Base-by-base conservation (phyloP, 2,797 vertebrate species). In the Bradypodion pumilum region DNA sequence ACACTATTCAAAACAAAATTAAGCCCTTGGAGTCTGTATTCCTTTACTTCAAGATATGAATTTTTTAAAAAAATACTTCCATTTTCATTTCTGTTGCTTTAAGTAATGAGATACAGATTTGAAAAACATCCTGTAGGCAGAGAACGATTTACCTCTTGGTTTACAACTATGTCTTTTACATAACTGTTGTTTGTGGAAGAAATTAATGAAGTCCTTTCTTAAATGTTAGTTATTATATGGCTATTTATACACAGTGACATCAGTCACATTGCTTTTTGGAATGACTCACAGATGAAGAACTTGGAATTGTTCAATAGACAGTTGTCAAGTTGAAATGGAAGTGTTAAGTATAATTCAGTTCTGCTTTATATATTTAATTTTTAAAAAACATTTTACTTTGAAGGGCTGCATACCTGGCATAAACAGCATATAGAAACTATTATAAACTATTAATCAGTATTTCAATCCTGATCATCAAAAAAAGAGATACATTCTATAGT, bases 211-310 rank as follows among this genome's bases (percentile, higher is more conserved):
- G 86, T 90, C 82, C 87, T 83, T 86, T 93, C 94, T 94, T 95
- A 95, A 93, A 95, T 93, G 94, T 91, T 91, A 95, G 91, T 95
- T 95, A 95, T 95, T 91, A 94, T 87, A 92, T 90, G 94, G 90
- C 95, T 96, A 95, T 96, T 95, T 96, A 95, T 96, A 96, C 89
- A 91, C 86, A n/a, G 84, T 96, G 95, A 95, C 94, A 96, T 94
- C 92, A 95, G 91, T 91, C 92, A 90, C 84, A 92, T 91, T 92
- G 93, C 92, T 93, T 95, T n/a, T 95, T 94, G 88, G 78, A 96
- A 93, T 95, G 95, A 96, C 95, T 96, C 95, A 95, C 94, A 91
- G 94, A 92, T 91, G 92, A 89, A 89, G 94, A 73, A 94, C 91
- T 49, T 89, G 95, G 95, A 92, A 91, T 90, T 92, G 93, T 94